Evolutionary conservation across 92 coral and sea anemone species (phyloP), one percentile per base, ranked within the genome.

Genomic region (Phymanthus crucifer): DNA sequence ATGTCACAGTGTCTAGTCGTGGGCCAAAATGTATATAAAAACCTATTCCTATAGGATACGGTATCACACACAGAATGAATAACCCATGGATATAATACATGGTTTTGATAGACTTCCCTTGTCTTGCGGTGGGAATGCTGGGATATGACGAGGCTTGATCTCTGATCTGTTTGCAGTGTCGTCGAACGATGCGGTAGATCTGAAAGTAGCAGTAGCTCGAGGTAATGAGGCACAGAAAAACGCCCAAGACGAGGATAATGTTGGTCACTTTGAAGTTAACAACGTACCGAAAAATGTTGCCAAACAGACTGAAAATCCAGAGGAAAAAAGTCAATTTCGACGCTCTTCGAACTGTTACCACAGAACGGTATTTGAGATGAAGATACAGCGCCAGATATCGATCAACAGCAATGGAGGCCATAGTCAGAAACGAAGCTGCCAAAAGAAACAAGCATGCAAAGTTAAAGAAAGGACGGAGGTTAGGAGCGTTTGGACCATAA

Each of bases 1-100:
- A 46, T 14, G 48, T 6, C 6, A 45, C 9, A 38, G 58, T 47
- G 38, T 32, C 40, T 74, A 66, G 66, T 45, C 34, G n/a, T 34
- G 35, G 21, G 2, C 78, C 78, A 46, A 43, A 14, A 8, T 26
- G 7, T 35, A 74, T 23, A 11, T 23, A 74, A 1, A 74, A n/a
- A 12, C 34, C 78, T 11, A 74, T 18, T 4, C 78, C 66, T 23
- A 74, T 74, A 1, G 58, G 64, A 27, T 74, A 74, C 18, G 78
- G 78, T 29, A 74, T n/a, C 7, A 74, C 17, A 47, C 78, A 74
- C 14, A 74, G 0, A 10, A 74, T n/a, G 50, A 74, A 74, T 9
- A 45, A 31, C 0, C 78, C 78, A 21, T 74, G 61, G 16, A 74
- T 74, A 48, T 74, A 74, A 27, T 74, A 74, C 78, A 74, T 45